Conservation (phyloP, 2,797 vertebrate species). For the Staurois parvus region DNA sequence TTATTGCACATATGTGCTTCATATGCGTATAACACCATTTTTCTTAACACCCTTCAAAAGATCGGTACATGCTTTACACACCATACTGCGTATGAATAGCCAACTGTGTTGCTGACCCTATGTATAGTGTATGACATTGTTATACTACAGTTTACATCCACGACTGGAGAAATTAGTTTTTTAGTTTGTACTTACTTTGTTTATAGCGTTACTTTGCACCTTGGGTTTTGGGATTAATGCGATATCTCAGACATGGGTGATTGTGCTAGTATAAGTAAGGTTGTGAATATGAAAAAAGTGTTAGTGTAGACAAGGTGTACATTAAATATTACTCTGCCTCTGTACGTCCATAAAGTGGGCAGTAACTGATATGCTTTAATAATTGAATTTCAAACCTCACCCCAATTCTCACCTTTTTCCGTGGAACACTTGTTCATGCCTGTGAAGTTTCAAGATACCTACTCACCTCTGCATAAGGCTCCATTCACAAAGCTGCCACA, state of each 20-base stretch:
- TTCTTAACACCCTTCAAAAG: conserved; percentile 51
- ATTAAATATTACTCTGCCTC: not conserved
- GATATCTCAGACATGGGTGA: conserved; percentile 1
- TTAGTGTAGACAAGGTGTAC: not conserved
- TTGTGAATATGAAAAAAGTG: not conserved
- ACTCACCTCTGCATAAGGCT: not conserved
- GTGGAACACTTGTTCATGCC: not conserved
- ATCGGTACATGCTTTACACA: conserved; percentile 51
- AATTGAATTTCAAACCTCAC: not conserved
- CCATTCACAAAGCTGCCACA: no score
- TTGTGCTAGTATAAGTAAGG: not conserved
- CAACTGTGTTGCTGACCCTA: conserved; percentile 39
- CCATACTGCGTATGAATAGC: conserved; percentile 42
- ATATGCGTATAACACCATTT: conserved; percentile 58
- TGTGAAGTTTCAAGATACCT: not conserved
- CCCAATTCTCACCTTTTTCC: not conserved
- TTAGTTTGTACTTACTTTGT: conserved; percentile 18
- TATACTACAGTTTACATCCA: conserved; percentile 16
- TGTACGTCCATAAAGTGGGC: not conserved
- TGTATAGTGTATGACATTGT: conserved; percentile 30
- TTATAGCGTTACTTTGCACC: conserved; percentile 20
- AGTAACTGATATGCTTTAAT: not conserved
- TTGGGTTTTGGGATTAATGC: not conserved
- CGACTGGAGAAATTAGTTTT: conserved; percentile 6
- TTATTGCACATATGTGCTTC: conserved; percentile 54